Percentiles rank a stretch among this genome's conserved stretches.
These are phyloP conservation scores for Festucalex cinctus DNA, from an alignment of 2,113 vertebrate species.

Conservation along the genomic window DNA sequence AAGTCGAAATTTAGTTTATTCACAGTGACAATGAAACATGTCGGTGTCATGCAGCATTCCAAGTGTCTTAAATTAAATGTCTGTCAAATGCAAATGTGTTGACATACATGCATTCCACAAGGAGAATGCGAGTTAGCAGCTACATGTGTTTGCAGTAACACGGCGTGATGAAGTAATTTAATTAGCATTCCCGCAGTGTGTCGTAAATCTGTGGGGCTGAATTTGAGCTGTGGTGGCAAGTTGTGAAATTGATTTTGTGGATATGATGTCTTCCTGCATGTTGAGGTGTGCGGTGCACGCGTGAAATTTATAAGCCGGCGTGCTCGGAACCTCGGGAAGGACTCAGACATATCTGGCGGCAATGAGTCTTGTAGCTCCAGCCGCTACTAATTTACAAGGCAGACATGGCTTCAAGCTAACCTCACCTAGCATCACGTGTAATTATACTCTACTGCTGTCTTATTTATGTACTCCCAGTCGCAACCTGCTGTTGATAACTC, in stretches of 20 bases:
- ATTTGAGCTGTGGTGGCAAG: slow-evolving; percentile 11
- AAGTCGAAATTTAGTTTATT: too few species aligned
- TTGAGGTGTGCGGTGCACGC: background rate
- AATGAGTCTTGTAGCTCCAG: background rate
- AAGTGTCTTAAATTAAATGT: background rate
- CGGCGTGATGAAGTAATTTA: slow-evolving; percentile 36
- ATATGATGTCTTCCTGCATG: slow-evolving; percentile 8
- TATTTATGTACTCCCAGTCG: background rate
- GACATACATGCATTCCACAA: background rate
- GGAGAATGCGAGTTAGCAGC: slow-evolving; percentile 6
- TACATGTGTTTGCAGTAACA: slow-evolving; percentile 12
- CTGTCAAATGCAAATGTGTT: background rate
- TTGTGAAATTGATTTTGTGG: slow-evolving; percentile 12
- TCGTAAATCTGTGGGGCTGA: slow-evolving; percentile 30
- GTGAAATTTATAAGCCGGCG: background rate
- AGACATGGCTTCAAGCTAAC: background rate
- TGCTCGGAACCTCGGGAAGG: background rate
- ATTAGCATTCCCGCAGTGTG: slow-evolving; percentile 24
- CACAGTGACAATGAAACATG: background rate
- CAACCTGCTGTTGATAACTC: background rate
- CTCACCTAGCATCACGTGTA: background rate
- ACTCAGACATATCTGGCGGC: slow-evolving; percentile 1
- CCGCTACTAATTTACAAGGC: background rate
- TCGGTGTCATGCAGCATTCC: background rate
- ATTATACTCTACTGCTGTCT: background rate